A percentile compares a stretch with the other conserved stretches of the same genome.
These are phyloP conservation scores for Drosophila atripex DNA, from an alignment of 2,888 invertebrate species.

Conservation along the genomic window DNA sequence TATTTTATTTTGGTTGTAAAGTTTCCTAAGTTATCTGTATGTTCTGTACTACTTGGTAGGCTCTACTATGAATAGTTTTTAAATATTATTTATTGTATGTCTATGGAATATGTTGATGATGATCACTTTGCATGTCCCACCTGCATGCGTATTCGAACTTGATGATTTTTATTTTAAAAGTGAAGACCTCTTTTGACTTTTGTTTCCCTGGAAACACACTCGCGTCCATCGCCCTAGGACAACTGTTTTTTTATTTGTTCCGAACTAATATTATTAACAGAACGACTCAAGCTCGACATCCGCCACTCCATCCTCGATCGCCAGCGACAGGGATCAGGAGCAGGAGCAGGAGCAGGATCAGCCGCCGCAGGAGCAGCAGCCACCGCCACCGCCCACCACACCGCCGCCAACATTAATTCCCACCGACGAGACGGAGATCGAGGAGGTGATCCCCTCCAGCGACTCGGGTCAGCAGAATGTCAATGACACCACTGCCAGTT, in stretches of 20 bases:
- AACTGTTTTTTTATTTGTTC: constrained; percentile 72
- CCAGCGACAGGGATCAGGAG: constrained; percentile 49
- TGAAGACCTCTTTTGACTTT: constrained; percentile 57
- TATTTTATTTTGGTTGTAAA: constrained; percentile 15
- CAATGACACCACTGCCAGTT: constrained; percentile 78
- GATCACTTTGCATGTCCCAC: constrained; percentile 58
- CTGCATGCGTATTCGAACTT: constrained; percentile 52
- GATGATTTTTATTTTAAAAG: too few relatives aligned
- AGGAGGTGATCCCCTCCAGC: constrained; percentile 51
- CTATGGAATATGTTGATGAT: constrained; percentile 43
- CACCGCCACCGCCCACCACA: constrained; percentile 82
- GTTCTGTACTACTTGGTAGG: constrained; percentile 25
- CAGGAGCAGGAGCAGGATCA: constrained; percentile 7
- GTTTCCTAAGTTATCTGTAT: constrained; percentile 33
- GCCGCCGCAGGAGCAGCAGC: constrained; percentile 72
- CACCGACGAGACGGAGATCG: constrained; percentile 77
- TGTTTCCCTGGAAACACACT: constrained; percentile 55
- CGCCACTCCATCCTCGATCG: constrained; percentile 66
- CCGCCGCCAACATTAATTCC: constrained; percentile 70
- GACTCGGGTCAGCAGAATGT: constrained; percentile 4
- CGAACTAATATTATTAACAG: constrained; percentile 83
- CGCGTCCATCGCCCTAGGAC: constrained; percentile 50
- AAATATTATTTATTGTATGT: constrained; percentile 20
- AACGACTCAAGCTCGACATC: constrained; percentile 78
- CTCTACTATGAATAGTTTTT: constrained; percentile 26